Conservation (phyloP, 2,888 invertebrate species). For the Villa cingulata region DNA sequence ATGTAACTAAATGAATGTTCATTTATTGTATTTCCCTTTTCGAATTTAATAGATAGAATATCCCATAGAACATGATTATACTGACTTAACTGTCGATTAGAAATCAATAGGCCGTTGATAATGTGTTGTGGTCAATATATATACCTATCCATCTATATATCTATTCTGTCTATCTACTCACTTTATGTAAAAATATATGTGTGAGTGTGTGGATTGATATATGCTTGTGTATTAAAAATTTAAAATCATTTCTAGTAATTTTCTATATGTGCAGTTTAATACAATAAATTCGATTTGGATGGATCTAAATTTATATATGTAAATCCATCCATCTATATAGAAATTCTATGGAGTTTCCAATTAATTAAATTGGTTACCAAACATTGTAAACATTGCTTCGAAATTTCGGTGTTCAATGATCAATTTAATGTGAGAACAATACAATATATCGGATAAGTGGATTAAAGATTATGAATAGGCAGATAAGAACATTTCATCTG, state of each 20-base stretch:
- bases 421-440: slow-evolving; percentile 36
- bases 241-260: background rate
- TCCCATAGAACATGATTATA: background rate
- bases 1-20: no score
- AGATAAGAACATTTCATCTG: background rate
- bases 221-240: background rate
- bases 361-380: slow-evolving; percentile 8
- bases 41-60: no score
- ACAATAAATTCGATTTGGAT: background rate
- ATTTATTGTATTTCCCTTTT: no score
- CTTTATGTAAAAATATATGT: no score
- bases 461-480: no score
- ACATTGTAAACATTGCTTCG: background rate
- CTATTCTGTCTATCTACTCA: no score
- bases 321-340: background rate
- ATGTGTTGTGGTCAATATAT: slow-evolving; percentile 1
- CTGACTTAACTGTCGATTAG: slow-evolving; percentile 5
- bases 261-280: background rate
- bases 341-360: slow-evolving; percentile 3
- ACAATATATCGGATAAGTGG: slow-evolving; percentile 20
- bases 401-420: slow-evolving; percentile 27
- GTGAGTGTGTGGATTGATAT: no score
- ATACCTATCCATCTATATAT: no score
- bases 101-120: slow-evolving; percentile 10
- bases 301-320: background rate